Percentiles rank a stretch among this genome's conserved stretches.
phyloP scores from a whole-genome alignment of 2,888 invertebrate species.

The Lomographa bimaculata region DNA sequence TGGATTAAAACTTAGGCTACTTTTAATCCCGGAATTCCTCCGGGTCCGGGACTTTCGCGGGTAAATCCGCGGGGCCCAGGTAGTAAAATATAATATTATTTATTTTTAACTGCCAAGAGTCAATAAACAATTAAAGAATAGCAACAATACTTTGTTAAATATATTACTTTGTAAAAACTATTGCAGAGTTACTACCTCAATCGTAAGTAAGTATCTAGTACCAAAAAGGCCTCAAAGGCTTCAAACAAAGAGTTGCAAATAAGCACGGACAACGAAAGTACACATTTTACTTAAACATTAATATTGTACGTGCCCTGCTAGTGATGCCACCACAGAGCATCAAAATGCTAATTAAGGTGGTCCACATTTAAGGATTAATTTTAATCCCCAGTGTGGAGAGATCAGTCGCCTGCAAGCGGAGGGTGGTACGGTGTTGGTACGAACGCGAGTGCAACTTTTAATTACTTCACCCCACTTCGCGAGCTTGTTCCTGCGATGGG shows the following conservation, averaged over 20 bases:
- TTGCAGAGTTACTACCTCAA: too few species aligned
- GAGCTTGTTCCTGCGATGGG: slow-evolving; percentile 60
- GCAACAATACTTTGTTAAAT: too few species aligned
- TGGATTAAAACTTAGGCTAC: too few species aligned
- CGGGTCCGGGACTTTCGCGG: too few species aligned
- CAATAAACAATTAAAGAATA: too few species aligned
- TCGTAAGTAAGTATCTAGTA: too few species aligned
- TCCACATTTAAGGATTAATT: slow-evolving; percentile 46
- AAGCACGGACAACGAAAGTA: slow-evolving; percentile 20
- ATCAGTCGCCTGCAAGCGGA: slow-evolving; percentile 29
- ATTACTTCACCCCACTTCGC: slow-evolving; percentile 70
- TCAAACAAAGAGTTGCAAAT: slow-evolving; percentile 1
- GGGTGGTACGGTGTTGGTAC: slow-evolving; percentile 26
- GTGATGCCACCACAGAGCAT: slow-evolving; percentile 20
- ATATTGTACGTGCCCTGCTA: slow-evolving; percentile 19
- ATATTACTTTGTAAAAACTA: too few species aligned
- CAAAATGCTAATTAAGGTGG: slow-evolving; percentile 34
- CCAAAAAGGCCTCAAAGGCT: too few species aligned
- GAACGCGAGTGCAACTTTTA: slow-evolving; percentile 63
- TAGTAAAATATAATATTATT: too few species aligned
- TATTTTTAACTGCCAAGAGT: too few species aligned
- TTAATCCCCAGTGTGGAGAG: slow-evolving; percentile 41
- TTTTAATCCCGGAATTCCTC: too few species aligned
- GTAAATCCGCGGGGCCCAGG: too few species aligned
- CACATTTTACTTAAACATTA: slow-evolving; percentile 23